Evolutionary conservation across 2,113 vertebrate species (phyloP).

Genomic region (Odocoileus hemionus): DNA sequence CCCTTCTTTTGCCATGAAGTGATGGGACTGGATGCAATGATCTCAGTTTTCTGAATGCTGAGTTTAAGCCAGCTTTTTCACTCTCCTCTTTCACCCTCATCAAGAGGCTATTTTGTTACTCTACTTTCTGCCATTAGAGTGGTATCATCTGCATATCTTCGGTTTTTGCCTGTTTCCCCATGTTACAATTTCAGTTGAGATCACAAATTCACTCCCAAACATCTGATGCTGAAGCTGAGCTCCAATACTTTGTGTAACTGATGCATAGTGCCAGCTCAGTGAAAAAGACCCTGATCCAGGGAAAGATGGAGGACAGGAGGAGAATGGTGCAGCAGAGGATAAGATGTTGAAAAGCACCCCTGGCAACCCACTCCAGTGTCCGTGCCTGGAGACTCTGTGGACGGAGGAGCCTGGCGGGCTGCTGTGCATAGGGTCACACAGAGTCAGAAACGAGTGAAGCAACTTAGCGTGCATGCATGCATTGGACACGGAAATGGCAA

Average conservation of each 20-base stretch:
- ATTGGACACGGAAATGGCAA: too few relatives aligned
- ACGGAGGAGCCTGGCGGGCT: background rate
- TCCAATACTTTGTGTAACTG: background rate
- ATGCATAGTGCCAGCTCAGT: background rate
- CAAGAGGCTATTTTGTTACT: background rate
- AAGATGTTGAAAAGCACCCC: background rate
- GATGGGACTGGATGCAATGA: background rate
- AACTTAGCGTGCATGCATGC: too few relatives aligned
- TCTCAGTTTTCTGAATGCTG: background rate
- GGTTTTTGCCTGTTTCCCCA: background rate
- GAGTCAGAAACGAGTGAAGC: background rate
- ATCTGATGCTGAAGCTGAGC: background rate
- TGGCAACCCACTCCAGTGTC: background rate
- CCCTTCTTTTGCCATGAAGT: background rate
- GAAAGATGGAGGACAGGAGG: background rate
- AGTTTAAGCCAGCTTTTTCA: background rate
- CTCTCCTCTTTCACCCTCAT: background rate
- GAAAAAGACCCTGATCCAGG: background rate
- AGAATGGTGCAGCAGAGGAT: background rate
- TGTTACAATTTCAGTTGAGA: background rate
- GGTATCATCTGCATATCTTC: background rate
- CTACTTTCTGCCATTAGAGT: background rate
- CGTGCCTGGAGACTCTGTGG: background rate
- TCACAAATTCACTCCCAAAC: background rate
- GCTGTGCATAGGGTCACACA: background rate